Base-by-base conservation (phyloP, 37 sponge, comb jelly and placozoan genomes). In the Lycopodina hypogea region DNA sequence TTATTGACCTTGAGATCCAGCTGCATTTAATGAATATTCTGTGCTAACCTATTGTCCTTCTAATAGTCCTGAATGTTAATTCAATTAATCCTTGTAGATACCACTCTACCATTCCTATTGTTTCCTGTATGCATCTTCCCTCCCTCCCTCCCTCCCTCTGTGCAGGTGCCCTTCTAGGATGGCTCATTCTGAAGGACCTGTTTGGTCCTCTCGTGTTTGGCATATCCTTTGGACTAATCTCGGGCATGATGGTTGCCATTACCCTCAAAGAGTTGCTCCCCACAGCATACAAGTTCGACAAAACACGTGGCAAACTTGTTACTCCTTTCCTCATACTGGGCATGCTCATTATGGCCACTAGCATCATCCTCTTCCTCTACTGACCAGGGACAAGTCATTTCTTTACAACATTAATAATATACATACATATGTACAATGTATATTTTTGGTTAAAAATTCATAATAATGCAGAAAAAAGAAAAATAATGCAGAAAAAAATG, bases 211-310 rank as follows among this genome's bases (percentile, higher is more conserved):
- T 84, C 23, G 78, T 84, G 1, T 89, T 84, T 69, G 90, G 85
- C 0, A 62, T 84, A 21, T 56, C 65, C 19, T 89, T 89, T 76
- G 90, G 90, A 0, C 60, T 84, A 59, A 81, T 89, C n/a, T 69
- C 81, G 17, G 90, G 90, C 53, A 89, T 89, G 90, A 89, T 89
- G 90, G 85, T 89, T 18, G 84, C 79, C 70, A 84, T 89, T 26
- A 75, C 90, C 26, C 69, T 89, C 33, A 83, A 74, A 30, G 90
- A 89, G n/a, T 62, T 89, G 36, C 76, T 89, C 3, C 85, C 84
- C 60, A 81, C 81, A 34, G 84, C 90, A 15, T 62, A 70, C 72
- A 89, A 68, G 76, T 89, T 84, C 80, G 85, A 84, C 73, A 73
- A 28, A 15, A 79, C 79, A 8, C 50, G 38, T 0, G 77, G 77